These are phyloP conservation scores for Parnassius orleans DNA, from an alignment of 2,888 invertebrate genomes.

Conservation along the genomic window DNA sequence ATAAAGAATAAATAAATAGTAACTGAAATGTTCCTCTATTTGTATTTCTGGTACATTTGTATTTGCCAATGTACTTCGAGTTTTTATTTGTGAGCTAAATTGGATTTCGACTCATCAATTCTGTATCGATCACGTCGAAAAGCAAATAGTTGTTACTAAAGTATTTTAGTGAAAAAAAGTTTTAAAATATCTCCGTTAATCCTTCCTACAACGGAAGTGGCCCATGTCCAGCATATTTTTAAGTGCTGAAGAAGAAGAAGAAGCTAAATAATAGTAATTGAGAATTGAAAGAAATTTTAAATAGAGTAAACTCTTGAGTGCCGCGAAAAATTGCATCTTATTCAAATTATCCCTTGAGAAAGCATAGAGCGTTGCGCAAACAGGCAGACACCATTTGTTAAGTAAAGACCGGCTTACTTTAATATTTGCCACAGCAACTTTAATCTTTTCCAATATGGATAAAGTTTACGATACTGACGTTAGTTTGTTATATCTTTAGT, in stretches of 20 bases:
- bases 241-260: no score
- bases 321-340: constrained; percentile 19
- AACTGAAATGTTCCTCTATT: no score
- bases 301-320: constrained; percentile 17
- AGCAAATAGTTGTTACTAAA: neutral
- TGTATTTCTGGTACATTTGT: neutral
- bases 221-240: no score
- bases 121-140: neutral
- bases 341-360: constrained; percentile 21
- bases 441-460: constrained; percentile 1
- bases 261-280: no score
- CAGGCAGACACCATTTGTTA: constrained; percentile 1
- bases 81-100: neutral
- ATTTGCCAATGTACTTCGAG: neutral
- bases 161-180: neutral
- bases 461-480: neutral
- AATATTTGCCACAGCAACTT: constrained; percentile 8
- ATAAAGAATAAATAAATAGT: no score
- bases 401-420: constrained; percentile 2
- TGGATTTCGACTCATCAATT: constrained; percentile 2
- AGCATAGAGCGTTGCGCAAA: constrained; percentile 14
- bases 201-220: no score
- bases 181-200: no score
- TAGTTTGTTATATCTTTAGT: neutral
- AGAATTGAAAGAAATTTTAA: constrained; percentile 11